These are phyloP conservation scores for Teleogryllus occipitalis DNA, from an alignment of 1,140 invertebrate genomes.

Conservation along the genomic window DNA sequence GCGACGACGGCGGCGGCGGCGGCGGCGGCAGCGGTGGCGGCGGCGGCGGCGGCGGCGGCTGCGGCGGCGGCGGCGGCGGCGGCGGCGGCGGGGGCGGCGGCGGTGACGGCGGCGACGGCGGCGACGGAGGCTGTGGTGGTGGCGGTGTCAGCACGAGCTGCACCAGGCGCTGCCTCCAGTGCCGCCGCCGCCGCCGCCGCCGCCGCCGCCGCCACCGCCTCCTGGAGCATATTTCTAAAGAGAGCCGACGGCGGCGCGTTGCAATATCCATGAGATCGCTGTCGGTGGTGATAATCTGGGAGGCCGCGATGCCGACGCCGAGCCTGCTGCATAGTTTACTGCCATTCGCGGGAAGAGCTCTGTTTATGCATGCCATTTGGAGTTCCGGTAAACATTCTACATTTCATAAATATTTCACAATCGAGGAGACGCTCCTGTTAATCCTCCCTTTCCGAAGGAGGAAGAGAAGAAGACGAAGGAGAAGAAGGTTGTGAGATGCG, in stretches of 20 bases:
- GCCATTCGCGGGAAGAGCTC: background rate
- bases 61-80: no score
- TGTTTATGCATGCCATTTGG: constrained; percentile 4
- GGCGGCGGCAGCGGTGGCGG: no score
- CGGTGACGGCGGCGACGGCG: no score
- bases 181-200: no score
- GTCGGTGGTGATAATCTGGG: background rate
- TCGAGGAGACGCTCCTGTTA: background rate
- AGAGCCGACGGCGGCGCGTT: background rate
- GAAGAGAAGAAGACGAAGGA: background rate
- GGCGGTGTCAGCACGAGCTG: no score
- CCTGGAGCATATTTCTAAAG: background rate
- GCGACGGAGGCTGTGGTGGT: no score
- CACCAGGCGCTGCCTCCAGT: no score
- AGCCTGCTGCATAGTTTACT: background rate
- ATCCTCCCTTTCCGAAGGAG: background rate
- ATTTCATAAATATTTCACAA: constrained; percentile 2
- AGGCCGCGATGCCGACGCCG: background rate
- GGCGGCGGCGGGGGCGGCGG: no score
- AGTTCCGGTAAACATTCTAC: constrained; percentile 4
- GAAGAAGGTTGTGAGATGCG: no score
- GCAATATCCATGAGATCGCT: background rate
- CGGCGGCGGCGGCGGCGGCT: no score
- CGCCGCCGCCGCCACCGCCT: background rate
- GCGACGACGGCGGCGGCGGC: no score